Conservation (phyloP, 2,113 vertebrate genomes). For the Platysteira castanea region DNA sequence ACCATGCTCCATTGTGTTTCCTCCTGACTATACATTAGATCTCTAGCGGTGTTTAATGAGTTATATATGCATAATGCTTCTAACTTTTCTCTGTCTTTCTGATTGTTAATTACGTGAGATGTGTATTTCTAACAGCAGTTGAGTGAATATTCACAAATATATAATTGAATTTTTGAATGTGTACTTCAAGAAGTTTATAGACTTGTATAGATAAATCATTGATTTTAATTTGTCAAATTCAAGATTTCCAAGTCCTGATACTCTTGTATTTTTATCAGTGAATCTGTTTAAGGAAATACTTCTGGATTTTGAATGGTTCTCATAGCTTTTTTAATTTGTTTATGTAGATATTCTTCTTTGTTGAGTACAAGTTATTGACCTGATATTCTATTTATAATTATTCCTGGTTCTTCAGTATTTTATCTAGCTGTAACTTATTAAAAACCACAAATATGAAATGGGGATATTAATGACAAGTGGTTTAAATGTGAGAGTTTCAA, state of each 20-base stretch:
- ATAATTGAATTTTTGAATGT: constrained; percentile 48
- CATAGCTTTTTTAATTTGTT: background rate
- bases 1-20: background rate
- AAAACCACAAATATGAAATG: constrained; percentile 62
- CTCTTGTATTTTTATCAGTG: constrained; percentile 46
- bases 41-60: constrained; percentile 28
- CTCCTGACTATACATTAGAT: constrained; percentile 15
- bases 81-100: constrained; percentile 53
- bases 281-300: constrained; percentile 57
- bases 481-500: constrained; percentile 52
- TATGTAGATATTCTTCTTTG: constrained; percentile 1
- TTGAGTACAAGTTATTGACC: constrained; percentile 28
- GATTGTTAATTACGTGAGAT: background rate
- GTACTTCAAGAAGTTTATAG: constrained; percentile 36
- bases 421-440: constrained; percentile 50
- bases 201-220: constrained; percentile 32
- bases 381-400: constrained; percentile 39
- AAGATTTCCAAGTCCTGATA: constrained; percentile 34
- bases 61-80: constrained; percentile 52
- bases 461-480: constrained; percentile 60
- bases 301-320: constrained; percentile 19
- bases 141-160: constrained; percentile 56
- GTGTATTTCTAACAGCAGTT: constrained; percentile 45
- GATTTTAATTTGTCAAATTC: constrained; percentile 52
- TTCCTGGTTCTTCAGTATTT: constrained; percentile 16